Conservation (phyloP, 2,888 invertebrate genomes). For the Eristalis pertinax region DNA sequence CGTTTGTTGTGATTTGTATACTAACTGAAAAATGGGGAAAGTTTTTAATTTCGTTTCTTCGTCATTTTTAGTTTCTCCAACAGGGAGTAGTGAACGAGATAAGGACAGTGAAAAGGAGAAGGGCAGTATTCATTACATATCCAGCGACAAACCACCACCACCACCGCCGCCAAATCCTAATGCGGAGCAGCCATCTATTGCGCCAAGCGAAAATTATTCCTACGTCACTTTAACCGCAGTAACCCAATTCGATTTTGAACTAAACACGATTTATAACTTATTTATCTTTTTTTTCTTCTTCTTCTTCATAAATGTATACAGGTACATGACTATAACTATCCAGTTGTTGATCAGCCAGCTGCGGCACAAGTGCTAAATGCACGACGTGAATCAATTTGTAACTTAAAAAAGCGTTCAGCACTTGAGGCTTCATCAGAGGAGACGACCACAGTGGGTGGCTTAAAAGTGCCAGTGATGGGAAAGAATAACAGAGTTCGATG, state of each 20-base stretch:
- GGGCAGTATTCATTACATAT: conserved; percentile 84
- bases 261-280: conserved; percentile 32
- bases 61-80: conserved; percentile 57
- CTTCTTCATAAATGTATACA: conserved; percentile 74
- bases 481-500: conserved; percentile 82
- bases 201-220: conserved; percentile 87
- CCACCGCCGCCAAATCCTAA: conserved; percentile 72
- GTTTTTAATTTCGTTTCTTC: neutral
- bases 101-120: conserved; percentile 78
- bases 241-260: conserved; percentile 58
- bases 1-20: conserved; percentile 63
- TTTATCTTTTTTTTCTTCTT: conserved; percentile 23
- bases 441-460: conserved; percentile 35
- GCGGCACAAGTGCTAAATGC: conserved; percentile 80
- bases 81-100: conserved; percentile 79
- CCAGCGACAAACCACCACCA: conserved; percentile 80
- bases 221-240: conserved; percentile 92
- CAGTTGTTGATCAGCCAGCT: conserved; percentile 82
- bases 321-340: conserved; percentile 94
- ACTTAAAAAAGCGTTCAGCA: conserved; percentile 86
- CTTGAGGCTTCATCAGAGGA: conserved; percentile 82
- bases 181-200: conserved; percentile 77
- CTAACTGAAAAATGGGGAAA: neutral
- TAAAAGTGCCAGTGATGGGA: conserved; percentile 66
- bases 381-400: conserved; percentile 83